These are phyloP conservation scores for Nomia melanderi DNA, from an alignment of 1,140 invertebrate genomes.

Conservation along the genomic window DNA sequence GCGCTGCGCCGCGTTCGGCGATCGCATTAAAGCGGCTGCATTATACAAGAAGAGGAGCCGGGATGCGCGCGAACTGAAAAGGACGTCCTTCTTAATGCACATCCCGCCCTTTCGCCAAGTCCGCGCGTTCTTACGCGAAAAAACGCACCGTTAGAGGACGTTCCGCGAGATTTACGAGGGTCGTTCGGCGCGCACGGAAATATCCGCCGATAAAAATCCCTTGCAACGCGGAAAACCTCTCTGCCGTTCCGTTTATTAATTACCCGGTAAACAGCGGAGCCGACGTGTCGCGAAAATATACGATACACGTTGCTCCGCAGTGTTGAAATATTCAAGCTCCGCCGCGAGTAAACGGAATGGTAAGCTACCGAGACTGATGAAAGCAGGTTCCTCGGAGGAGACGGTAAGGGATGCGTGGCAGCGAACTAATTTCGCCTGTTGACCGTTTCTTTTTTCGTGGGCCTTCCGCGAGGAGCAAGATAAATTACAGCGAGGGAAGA, in stretches of 20 bases:
- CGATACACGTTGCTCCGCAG: background rate
- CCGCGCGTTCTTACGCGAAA: too few species aligned
- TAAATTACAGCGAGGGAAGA: too few species aligned
- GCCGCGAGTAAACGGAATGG: too few species aligned
- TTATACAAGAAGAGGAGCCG: background rate
- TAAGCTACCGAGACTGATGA: too few species aligned
- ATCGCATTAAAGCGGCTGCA: background rate
- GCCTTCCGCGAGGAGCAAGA: too few species aligned
- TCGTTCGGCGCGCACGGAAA: too few species aligned
- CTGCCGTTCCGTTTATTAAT: slow-evolving; percentile 14
- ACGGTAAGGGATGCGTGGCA: too few species aligned
- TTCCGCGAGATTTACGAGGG: background rate
- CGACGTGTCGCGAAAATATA: slow-evolving; percentile 13
- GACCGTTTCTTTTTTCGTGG: too few species aligned
- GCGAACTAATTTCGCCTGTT: too few species aligned
- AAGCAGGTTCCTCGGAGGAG: too few species aligned
- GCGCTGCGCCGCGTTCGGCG: slow-evolving; percentile 2
- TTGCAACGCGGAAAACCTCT: background rate
- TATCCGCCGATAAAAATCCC: too few species aligned
- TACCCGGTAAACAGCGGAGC: slow-evolving; percentile 15
- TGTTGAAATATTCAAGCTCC: slow-evolving; percentile 4
- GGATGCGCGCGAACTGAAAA: background rate
- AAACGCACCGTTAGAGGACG: too few species aligned
- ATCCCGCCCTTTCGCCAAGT: background rate
- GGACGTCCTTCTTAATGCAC: background rate